Evolutionary conservation across 2,888 invertebrate genomes (phyloP).

Genomic region (Anagyrus pseudococci): DNA sequence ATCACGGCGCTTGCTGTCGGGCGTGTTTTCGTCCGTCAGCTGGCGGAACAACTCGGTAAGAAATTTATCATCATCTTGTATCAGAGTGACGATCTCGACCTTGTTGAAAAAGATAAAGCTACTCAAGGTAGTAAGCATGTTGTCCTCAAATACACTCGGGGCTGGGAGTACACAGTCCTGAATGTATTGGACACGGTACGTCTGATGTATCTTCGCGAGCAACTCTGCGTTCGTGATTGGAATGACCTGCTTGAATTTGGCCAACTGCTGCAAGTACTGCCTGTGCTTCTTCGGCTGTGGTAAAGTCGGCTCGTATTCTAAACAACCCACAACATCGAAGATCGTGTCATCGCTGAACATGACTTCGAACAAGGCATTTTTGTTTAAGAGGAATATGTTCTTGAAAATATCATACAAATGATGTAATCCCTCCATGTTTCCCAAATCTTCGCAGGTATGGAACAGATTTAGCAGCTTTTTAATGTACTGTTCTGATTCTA

Average conservation of each 20-base stretch:
- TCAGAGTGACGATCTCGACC: slow-evolving; percentile 97
- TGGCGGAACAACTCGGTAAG: slow-evolving; percentile 93
- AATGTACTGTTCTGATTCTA: slow-evolving; percentile 95
- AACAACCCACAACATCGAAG: slow-evolving; percentile 96
- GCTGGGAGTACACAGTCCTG: slow-evolving; percentile 98
- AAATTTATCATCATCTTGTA: slow-evolving; percentile 98
- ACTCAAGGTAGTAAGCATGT: slow-evolving; percentile 94
- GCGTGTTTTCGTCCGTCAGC: slow-evolving; percentile 87
- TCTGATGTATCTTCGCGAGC: slow-evolving; percentile 98
- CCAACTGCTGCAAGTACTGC: slow-evolving; percentile 92
- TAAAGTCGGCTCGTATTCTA: slow-evolving; percentile 95
- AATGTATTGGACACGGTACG: slow-evolving; percentile 99
- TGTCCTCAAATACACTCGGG: slow-evolving; percentile 99
- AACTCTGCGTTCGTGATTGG: slow-evolving; percentile 95
- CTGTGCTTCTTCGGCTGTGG: slow-evolving; percentile 91
- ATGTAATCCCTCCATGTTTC: slow-evolving; percentile 93
- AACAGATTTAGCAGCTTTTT: slow-evolving; percentile 93
- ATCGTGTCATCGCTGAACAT: slow-evolving; percentile 97
- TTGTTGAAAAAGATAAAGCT: slow-evolving; percentile 99
- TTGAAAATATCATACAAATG: slow-evolving; percentile 98
- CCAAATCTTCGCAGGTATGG: slow-evolving; percentile 96
- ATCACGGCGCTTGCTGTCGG: slow-evolving; percentile 86
- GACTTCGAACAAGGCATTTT: slow-evolving; percentile 95
- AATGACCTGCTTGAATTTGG: slow-evolving; percentile 91
- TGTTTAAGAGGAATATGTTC: slow-evolving; percentile 97